Base-by-base conservation (phyloP, 1,140 invertebrate genomes). In the Drosophila tani region DNA sequence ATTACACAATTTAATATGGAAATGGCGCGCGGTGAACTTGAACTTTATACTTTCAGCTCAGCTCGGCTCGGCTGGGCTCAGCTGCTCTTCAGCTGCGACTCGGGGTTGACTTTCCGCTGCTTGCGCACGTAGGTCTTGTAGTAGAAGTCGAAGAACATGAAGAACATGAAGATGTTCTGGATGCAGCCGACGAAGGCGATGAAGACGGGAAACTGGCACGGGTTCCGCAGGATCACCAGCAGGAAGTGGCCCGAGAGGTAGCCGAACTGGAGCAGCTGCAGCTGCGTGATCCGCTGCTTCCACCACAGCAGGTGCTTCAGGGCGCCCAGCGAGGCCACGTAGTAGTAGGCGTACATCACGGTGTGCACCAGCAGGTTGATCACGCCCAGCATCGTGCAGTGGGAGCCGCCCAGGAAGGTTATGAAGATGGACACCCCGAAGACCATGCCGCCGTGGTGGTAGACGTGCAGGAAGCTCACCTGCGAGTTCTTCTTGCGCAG, bases 401-500 rank as follows among this genome's bases (percentile, higher is more conserved):
- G 96, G 0, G 85, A 90, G 24, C 78, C 96, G 91, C 94, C 84
- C 4, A 95, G 49, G 80, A 94, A 95, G 75, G 94, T 95, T 7
- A 93, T 91, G 3, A 82, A 93, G 14, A 83, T 70, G 93, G 94
- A 95, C 14, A 92, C 91, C 0, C 92, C 92, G 6, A 94, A 75
- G 3, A 95, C 91, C 96, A 97, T 97, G 1, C 95, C 95, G 7
- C 94, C 94, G 85, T 98, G 97, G 91, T 98, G 97, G 91, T 97
- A 97, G 0, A 98, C 94, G 77, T 98, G 97, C 5, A 98, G 94
- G 82, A 97, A 97, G 14, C 96, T 95, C 5, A 97, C 93, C 93
- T 98, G 97, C 68, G 95, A 95, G 65, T 96, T 94, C 90, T 98
- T 98, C 91, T 98, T 98, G 5, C 96, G 94, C 50, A 97, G 82